Evolutionary conservation across 2,797 vertebrate species (phyloP).

Genomic region (Anolis apletophallus): DNA sequence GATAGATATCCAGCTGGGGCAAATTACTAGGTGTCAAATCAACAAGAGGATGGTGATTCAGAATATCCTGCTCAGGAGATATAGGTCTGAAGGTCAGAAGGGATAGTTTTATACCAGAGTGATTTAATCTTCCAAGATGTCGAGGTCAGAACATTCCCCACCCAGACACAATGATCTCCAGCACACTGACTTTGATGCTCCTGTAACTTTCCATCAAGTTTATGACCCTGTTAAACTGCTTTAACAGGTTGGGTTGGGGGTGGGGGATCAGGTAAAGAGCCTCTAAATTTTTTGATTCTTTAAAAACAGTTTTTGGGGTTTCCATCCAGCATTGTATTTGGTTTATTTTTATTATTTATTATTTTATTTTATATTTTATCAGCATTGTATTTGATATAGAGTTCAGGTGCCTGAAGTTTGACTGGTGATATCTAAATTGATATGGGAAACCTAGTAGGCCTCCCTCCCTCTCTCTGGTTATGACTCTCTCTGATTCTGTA

Average conservation of each 20-base stretch:
- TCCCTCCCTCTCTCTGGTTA: not conserved
- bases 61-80: constrained; percentile 22
- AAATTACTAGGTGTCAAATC: constrained; percentile 19
- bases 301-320: not conserved
- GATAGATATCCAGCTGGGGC: constrained; percentile 24
- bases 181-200: not conserved
- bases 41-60: constrained; percentile 33
- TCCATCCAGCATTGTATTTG: not conserved
- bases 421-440: not conserved
- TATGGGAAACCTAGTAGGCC: not conserved
- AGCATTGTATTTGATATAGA: no score
- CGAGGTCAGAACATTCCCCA: constrained; percentile 4
- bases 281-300: not conserved
- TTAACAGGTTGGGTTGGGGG: not conserved
- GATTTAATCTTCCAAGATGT: constrained; percentile 5
- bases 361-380: no score
- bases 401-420: not conserved
- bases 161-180: constrained; percentile 11
- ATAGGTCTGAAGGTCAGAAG: constrained; percentile 11
- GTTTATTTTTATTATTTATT: no score
- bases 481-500: not conserved
- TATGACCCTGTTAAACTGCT: constrained; percentile 1
- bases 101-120: constrained; percentile 7
- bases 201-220: not conserved
- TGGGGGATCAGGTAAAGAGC: not conserved